Percentiles rank a stretch among this genome's conserved stretches.
Conservation (phyloP, 1,140 invertebrate genomes). For the Papilio helenus region DNA sequence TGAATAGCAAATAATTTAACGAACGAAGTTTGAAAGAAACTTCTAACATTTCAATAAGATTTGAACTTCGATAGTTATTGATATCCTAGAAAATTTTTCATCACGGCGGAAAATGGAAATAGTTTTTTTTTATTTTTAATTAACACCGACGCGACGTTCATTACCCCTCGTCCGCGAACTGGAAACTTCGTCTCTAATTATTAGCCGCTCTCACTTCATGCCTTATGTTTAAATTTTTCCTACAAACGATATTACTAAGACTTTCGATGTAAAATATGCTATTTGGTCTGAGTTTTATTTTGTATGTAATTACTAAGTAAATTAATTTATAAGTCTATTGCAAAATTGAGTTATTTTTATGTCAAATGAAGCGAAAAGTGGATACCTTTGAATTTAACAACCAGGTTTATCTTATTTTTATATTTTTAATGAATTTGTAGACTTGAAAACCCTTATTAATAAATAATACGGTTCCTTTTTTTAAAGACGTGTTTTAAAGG, state of each 20-base stretch:
- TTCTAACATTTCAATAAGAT: neutral
- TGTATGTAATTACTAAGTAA: neutral
- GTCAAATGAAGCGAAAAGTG: neutral
- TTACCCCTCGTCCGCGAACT: slow-evolving; percentile 3
- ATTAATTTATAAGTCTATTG: neutral
- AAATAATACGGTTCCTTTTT: neutral
- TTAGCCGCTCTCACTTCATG: neutral
- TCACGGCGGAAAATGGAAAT: neutral
- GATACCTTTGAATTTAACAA: neutral
- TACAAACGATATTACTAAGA: neutral
- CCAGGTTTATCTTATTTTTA: neutral
- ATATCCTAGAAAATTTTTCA: neutral
- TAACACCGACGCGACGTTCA: neutral
- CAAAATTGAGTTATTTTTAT: neutral
- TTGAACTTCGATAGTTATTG: neutral
- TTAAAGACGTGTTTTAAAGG: neutral
- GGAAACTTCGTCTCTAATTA: slow-evolving; percentile 16
- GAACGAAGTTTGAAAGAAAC: neutral
- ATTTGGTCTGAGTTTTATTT: neutral
- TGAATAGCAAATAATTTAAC: neutral
- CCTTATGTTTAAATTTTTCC: neutral
- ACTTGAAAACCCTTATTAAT: neutral
- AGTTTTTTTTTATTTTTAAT: neutral
- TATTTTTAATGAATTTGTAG: too few species aligned
- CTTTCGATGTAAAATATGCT: neutral